Conservation (phyloP, 1,140 invertebrate genomes). For the Drosophila prosaltans region DNA sequence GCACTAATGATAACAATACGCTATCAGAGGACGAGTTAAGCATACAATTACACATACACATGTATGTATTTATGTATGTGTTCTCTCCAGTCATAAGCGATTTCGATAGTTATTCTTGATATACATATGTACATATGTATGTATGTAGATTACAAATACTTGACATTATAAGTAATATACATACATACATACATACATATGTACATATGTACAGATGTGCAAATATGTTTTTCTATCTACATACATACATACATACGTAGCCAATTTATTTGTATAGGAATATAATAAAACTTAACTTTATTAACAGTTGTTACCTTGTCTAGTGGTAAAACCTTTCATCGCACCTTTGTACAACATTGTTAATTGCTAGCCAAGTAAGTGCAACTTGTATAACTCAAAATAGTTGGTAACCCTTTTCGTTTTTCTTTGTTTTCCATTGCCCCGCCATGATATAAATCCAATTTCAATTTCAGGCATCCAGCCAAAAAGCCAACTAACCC, state of each 20-base stretch:
- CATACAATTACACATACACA: not conserved
- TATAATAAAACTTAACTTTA: too few relatives aligned
- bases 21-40: too few relatives aligned
- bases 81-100: too few relatives aligned
- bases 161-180: too few relatives aligned
- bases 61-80: not conserved
- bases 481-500: not conserved
- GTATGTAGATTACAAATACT: too few relatives aligned
- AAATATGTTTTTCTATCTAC: not conserved
- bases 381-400: not conserved
- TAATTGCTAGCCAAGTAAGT: not conserved
- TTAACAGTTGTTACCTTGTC: too few relatives aligned
- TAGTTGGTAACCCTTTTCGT: conserved; percentile 24
- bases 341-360: not conserved
- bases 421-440: conserved; percentile 6
- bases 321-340: not conserved
- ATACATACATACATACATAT: not conserved
- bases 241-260: too few relatives aligned
- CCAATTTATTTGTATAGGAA: too few relatives aligned
- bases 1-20: conserved; percentile 64
- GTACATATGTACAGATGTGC: too few relatives aligned
- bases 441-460: conserved; percentile 33
- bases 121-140: too few relatives aligned
- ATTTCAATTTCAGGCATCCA: conserved; percentile 41
- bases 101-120: too few relatives aligned